Evolutionary conservation across 2,888 invertebrate genomes (phyloP).

Genomic region (Cheilosia vernalis): DNA sequence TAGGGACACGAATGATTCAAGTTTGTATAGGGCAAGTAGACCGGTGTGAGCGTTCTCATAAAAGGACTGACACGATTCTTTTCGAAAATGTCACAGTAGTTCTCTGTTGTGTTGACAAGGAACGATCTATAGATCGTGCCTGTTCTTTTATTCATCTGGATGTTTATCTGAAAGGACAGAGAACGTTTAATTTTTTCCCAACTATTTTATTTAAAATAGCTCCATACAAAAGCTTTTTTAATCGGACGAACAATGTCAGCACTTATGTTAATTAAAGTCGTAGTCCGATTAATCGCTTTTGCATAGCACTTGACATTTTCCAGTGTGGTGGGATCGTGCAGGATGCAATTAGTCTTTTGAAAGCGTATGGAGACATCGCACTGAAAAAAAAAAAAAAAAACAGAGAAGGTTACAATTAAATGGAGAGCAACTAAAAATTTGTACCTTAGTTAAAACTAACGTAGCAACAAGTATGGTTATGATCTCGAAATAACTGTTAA

Average conservation of each 20-base stretch:
- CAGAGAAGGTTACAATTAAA: background rate
- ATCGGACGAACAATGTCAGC: constrained; percentile 9
- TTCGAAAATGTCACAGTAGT: constrained; percentile 37
- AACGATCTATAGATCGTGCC: constrained; percentile 5
- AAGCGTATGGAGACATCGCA: background rate
- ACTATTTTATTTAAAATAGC: too few relatives aligned
- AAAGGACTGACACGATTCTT: constrained; percentile 24
- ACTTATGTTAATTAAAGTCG: constrained; percentile 23
- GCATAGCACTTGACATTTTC: constrained; percentile 17
- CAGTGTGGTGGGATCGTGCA: constrained; percentile 9
- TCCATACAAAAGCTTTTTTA: constrained; percentile 10
- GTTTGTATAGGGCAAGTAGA: constrained; percentile 36
- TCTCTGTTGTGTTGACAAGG: constrained; percentile 19
- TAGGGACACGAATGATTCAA: constrained; percentile 49
- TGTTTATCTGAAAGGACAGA: background rate
- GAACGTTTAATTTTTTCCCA: background rate
- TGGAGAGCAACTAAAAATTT: background rate
- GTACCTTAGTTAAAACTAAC: background rate
- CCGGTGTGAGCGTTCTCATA: constrained; percentile 4
- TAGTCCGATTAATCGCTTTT: constrained; percentile 31
- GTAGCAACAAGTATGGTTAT: background rate
- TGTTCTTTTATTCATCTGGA: constrained; percentile 15
- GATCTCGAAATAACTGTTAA: background rate
- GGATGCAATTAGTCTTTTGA: constrained; percentile 3
- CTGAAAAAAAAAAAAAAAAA: background rate